Base-by-base conservation (phyloP, 2,113 vertebrate species). In the Phasianus colchicus region DNA sequence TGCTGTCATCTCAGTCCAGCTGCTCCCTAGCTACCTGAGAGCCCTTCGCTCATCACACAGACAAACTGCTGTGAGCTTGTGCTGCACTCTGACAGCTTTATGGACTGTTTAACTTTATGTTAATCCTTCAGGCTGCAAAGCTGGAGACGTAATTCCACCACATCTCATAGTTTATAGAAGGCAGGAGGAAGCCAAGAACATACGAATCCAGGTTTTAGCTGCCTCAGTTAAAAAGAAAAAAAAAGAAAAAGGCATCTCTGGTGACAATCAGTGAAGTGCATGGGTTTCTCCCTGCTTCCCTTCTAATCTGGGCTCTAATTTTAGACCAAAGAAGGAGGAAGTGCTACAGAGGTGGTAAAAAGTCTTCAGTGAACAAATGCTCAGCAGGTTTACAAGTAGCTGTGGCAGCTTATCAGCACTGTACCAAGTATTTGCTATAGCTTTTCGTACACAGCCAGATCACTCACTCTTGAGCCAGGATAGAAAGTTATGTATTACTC, bases 381-480 rank as follows among this genome's bases (percentile, higher is more conserved):
- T 70, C 58, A 55, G 91, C 78, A 79, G 81, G 74, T 94, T 84
- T 79, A 54, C 67, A 63, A 85, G 86, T 70, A 88, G 86, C 73
- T 72, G 52, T 16, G 63, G 86, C 76, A 87, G 66, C 47, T 89
- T 82, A 22, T 36, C 75, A 79, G 86, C 84, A 7, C 0, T 18
- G 40, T 50, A 47, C 36, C 27, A 17, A 29, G 40, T 45, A 70
- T 50, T 75, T 66, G 86, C 60, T 87, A 2, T 13, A 1, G 36
- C 71, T 76, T 48, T 65, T 25, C 60, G 78, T 70, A 84, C 54
- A 24, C 30, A 50, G 5, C 4, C 77, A 54, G 38, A 43, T n/a
- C 47, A 16, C 73, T 34, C 10, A 0, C 63, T 32, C 15, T 36
- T 88, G 76, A 55, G 85, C 8, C 55, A 52, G 45, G 69, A 74